Evolutionary conservation across 2,888 invertebrate species (phyloP), one percentile per base, ranked within the genome.

Genomic region (Lycia hirtaria): DNA sequence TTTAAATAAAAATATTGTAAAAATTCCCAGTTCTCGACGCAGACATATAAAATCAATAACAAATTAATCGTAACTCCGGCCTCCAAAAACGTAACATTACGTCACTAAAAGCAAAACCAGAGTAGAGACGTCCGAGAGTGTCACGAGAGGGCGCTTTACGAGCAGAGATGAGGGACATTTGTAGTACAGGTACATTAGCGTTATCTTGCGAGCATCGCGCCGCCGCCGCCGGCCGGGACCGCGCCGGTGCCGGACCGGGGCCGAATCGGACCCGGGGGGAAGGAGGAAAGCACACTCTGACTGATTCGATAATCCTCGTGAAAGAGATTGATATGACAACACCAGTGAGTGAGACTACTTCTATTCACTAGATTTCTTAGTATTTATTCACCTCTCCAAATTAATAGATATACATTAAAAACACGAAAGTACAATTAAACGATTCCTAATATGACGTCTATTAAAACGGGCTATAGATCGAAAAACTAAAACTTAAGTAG

Each of bases 161-260:
- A 44, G 50, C 33, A n/a, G 37, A 55, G 53, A 32, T 28, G 38
- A 33, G 38, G 20, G 65, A 71, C 71, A 73, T 75, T 73, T 75
- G 76, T 75, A 69, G 38, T 64, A 75, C 76, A 73, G 72, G 72
- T 72, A 74, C 76, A 75, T 59, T 59, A 53, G 45, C 53, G 49
- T 54, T 59, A 59, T 54, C 52, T 22, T 20, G 30, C 32, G 19
- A 26, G 28, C 38, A 40, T 48, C 55, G 30, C 48, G 17, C 37
- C 37, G 35, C 26, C 26, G 40, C 24, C 7, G 40, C 40, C 24
- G 40, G 22, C 20, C 22, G 12, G 40, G 40, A 22, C 2, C 33
- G 33, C 19, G 19, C 20, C n/a, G 19, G 37, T 1, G n/a, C n/a
- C 9, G 19, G 37, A 0, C n/a, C 19, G 1, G 37, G 37, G 3